Evolutionary conservation across 1,140 invertebrate species (phyloP), one percentile per base, ranked within the genome.

Genomic region (Scaptomyza pallida): DNA sequence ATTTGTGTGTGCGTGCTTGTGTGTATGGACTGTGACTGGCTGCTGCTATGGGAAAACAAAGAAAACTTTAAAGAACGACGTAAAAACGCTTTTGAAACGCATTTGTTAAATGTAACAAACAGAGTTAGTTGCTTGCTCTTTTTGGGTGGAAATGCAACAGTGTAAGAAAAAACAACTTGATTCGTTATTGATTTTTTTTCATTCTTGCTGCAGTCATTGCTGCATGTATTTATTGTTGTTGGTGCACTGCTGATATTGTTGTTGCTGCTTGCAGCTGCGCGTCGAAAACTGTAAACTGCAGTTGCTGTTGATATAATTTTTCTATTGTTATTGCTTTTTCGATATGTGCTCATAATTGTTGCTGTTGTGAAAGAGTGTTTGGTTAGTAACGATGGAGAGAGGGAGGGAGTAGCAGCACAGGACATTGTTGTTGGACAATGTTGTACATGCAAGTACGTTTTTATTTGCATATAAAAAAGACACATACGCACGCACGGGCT

Each of bases 61-160:
- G 82, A 88, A 88, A 88, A 88, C 83, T 88, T 88, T 67, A 88
- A 86, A 75, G 74, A 72, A 86, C 82, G 83, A 82, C 82, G 82
- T 88, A 88, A 88, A 83, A 88, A 71, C 54, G 61, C 43, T 57
- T 61, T 64, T 65, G 35, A 65, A 71, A 75, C 71, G 78, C 68
- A 86, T 70, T 80, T 75, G 10, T 33, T 43, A 57, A 57, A 13
- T 51, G 45, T 56, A 30, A 41, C 69, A 48, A 37, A 21, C 23
- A 55, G 37, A 62, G 70, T 56, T 19, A 75, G 35, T 35, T 30
- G 15, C 17, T 13, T 62, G 26, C n/a, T 37, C 35, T 54, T 43
- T 37, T 59, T 40, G 26, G 51, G 21, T 50, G 16, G 8, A 54
- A 57, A 40, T 43, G 60, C 54, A 54, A 45, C 19, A 65, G 55